Evolutionary conservation across 2,797 vertebrate genomes (phyloP).

Genomic region (Antrozous pallidus): DNA sequence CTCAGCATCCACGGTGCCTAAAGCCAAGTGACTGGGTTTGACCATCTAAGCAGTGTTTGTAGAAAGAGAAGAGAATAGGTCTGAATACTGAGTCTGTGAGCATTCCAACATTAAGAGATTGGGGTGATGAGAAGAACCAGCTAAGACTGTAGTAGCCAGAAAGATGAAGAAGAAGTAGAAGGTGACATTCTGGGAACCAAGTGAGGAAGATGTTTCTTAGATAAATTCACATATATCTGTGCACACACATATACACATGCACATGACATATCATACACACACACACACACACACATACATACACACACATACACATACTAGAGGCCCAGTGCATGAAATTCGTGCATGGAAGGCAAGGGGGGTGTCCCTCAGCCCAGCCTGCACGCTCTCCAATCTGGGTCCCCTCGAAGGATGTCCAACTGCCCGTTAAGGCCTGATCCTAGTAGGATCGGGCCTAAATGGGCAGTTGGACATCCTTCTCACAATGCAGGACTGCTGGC

Average conservation of each 20-base stretch:
- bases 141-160: neutral
- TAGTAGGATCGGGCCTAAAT: too few relatives aligned
- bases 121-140: neutral
- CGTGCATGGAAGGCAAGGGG: too few relatives aligned
- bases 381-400: too few relatives aligned
- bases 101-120: neutral
- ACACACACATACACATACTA: too few relatives aligned
- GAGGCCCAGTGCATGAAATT: too few relatives aligned
- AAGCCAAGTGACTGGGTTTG: neutral
- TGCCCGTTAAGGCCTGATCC: too few relatives aligned
- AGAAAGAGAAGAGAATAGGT: neutral
- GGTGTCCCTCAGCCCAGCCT: too few relatives aligned
- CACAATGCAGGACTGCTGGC: too few relatives aligned
- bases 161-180: neutral
- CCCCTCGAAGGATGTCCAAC: too few relatives aligned
- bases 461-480: too few relatives aligned
- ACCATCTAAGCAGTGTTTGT: neutral
- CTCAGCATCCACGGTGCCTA: neutral
- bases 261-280: neutral
- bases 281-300: too few relatives aligned
- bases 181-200: neutral
- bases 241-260: accelerated
- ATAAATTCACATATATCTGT: neutral
- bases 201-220: neutral
- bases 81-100: neutral